These are phyloP conservation scores for Acrobasis repandana DNA, from an alignment of 2,888 invertebrate genomes.

Conservation along the genomic window DNA sequence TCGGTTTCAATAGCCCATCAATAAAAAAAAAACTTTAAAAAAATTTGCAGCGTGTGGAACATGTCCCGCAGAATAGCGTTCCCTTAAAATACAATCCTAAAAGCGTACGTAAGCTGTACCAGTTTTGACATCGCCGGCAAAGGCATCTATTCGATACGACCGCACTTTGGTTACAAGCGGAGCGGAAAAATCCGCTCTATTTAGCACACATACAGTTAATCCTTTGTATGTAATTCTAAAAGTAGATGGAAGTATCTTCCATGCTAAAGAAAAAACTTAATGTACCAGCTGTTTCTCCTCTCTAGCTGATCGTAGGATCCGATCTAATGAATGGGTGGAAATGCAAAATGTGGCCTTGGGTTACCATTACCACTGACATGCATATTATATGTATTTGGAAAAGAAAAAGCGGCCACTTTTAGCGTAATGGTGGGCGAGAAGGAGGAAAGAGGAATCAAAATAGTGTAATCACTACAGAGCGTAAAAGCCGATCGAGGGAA, in stretches of 20 bases:
- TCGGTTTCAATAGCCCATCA: slow-evolving; percentile 5
- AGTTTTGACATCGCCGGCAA: slow-evolving; percentile 45
- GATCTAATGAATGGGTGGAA: no score
- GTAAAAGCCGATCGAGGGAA: no score
- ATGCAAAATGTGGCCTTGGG: no score
- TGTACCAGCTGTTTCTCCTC: no score
- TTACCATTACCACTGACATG: no score
- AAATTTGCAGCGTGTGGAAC: slow-evolving; percentile 33
- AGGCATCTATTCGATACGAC: slow-evolving; percentile 32
- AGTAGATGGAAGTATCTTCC: background rate
- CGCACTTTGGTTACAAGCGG: slow-evolving; percentile 25
- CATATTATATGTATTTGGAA: no score
- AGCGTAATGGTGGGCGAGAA: no score
- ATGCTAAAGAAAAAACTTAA: background rate
- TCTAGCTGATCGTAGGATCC: no score
- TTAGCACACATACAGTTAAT: background rate
- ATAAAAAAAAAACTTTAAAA: slow-evolving; percentile 25
- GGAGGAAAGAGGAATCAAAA: no score
- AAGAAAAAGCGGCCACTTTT: no score
- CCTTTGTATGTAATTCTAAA: background rate
- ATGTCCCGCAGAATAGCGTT: slow-evolving; percentile 30
- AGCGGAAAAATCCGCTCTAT: slow-evolving; percentile 29
- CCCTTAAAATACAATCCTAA: slow-evolving; percentile 42
- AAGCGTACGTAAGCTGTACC: slow-evolving; percentile 46
- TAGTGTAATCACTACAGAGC: no score